A percentile compares a stretch with the other conserved stretches of the same genome.
Evolutionary conservation across 2,797 vertebrate genomes (phyloP).

Genomic region (Alosa sapidissima): DNA sequence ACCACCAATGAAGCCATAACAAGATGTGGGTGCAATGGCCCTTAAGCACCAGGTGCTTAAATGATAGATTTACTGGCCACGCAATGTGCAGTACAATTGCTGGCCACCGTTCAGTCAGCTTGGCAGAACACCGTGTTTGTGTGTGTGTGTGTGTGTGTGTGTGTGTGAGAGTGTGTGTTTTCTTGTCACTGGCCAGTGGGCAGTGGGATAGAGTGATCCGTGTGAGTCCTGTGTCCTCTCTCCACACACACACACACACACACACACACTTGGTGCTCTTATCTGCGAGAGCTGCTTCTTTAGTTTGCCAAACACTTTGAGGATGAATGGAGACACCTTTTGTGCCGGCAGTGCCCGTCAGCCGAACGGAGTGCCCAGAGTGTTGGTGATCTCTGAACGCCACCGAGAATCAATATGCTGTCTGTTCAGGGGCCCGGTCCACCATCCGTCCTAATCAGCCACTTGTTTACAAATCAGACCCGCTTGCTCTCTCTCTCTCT

Average conservation of each 20-base stretch:
- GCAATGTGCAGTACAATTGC: neutral
- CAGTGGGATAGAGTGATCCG: neutral
- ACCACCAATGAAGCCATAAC: constrained; percentile 21
- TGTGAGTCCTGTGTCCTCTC: neutral
- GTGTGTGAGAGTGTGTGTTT: neutral
- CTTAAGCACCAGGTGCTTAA: neutral
- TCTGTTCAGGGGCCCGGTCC: neutral
- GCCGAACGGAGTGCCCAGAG: neutral
- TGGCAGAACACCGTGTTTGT: neutral
- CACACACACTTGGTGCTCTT: neutral
- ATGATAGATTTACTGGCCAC: constrained; percentile 16
- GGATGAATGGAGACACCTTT: neutral
- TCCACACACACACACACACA: too few relatives aligned
- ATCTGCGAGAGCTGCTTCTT: neutral
- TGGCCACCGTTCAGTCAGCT: neutral
- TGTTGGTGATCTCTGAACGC: neutral
- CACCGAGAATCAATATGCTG: neutral
- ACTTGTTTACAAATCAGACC: neutral
- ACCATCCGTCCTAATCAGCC: neutral
- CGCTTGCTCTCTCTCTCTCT: neutral
- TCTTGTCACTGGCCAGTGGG: neutral
- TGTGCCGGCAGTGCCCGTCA: neutral
- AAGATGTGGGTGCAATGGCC: constrained; percentile 10
- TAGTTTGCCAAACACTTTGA: neutral
- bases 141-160: neutral